Base-by-base conservation (phyloP, 2,888 invertebrate genomes). In the Actias luna region DNA sequence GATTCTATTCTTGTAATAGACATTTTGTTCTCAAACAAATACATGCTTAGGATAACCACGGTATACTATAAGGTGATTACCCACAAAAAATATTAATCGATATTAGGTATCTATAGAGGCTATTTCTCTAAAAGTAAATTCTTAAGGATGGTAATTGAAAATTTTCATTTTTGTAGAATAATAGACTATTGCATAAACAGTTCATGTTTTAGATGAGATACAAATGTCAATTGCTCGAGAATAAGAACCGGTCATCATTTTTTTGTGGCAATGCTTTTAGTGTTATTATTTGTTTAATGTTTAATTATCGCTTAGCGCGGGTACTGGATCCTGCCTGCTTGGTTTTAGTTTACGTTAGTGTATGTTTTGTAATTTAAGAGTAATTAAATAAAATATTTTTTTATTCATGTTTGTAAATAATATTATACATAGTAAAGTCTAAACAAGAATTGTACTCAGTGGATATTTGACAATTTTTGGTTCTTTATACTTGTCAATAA, bases 201-300 rank as follows among this genome's bases (percentile, higher is more conserved):
- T n/a, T n/a, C n/a, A n/a, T n/a, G 16, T 50, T 25, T 50, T 12
- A 25, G 25, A 25, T 10, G 25, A 50, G 46, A 50, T 50, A 25
- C 22, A 10, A 50, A 50, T 25, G 55, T 29, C 55, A 29, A n/a
- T 29, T 29, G n/a, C 29, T 29, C 7, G 3, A 29, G 55, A 29
- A 55, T 52, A 29, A 55, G 29, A 29, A 5, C 55, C 29, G 2
- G 14, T 29, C 18, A 55, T 55, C 52, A 22, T 55, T 14, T 29
- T 55, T 46, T n/a, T 55, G 55, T 55, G 55, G 27, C 29, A 29
- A 55, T 29, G 55, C 55, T 55, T 55, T 55, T 16, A 29, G 29
- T 29, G 29, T 55, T n/a, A 29, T 16, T 55, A n/a, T 55, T 29
- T 55, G 55, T 55, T 55, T n/a, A 55, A 55, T 29, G 55, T 29